These are phyloP conservation scores for Sarcophaga peregrina DNA, from an alignment of 1,140 invertebrate genomes.

Conservation along the genomic window DNA sequence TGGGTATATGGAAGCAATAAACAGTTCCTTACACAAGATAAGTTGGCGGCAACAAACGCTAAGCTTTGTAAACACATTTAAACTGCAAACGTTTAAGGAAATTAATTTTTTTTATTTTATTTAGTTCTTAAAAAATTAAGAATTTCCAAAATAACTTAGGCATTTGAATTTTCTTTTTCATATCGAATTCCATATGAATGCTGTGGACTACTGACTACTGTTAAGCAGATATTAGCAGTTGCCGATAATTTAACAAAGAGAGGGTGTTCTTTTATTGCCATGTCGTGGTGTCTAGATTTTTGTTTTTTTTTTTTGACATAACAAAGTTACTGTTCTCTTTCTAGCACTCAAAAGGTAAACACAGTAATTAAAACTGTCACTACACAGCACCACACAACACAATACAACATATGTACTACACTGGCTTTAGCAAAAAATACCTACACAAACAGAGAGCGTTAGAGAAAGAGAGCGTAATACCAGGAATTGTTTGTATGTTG, in stretches of 20 bases:
- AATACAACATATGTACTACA: background rate
- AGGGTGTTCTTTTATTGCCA: background rate
- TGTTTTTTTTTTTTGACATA: background rate
- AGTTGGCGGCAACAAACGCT: constrained; percentile 6
- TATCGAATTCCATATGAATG: no score
- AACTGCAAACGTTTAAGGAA: no score
- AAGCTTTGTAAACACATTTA: no score
- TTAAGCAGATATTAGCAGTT: no score
- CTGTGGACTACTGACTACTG: no score
- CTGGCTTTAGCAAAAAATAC: background rate
- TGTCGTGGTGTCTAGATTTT: background rate
- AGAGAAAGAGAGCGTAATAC: background rate
- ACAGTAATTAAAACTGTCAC: constrained; percentile 39
- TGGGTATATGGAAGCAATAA: background rate
- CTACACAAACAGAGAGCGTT: no score
- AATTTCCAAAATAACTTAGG: no score
- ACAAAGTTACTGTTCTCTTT: constrained; percentile 33
- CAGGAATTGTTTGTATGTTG: background rate
- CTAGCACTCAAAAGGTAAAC: constrained; percentile 30
- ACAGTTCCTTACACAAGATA: background rate
- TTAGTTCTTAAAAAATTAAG: no score
- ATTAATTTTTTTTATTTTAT: no score
- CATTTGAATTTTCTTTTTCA: no score
- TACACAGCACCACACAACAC: background rate
- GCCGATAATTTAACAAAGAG: background rate